Percentiles rank a stretch among this genome's conserved stretches.
These are phyloP conservation scores for Chloropsis cyanopogon DNA, from an alignment of 2,113 vertebrate species.

Conservation along the genomic window DNA sequence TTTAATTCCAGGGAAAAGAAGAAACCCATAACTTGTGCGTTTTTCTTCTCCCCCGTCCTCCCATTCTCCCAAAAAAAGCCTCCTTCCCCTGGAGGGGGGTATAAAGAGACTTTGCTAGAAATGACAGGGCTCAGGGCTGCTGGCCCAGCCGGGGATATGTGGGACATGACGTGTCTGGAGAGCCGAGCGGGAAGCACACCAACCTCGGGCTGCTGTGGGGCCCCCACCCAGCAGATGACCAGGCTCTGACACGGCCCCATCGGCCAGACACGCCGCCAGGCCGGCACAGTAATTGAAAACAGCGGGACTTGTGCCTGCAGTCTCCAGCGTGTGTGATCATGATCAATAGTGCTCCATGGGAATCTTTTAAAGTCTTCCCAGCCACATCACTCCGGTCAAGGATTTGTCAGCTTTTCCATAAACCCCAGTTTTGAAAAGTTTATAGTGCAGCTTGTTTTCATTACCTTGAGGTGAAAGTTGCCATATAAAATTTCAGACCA, in stretches of 20 bases:
- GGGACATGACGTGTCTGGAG: rapidly evolving
- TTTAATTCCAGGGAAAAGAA: neutral
- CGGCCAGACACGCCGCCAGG: constrained; percentile 64
- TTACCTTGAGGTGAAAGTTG: constrained; percentile 52
- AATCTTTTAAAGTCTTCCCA: constrained; percentile 26
- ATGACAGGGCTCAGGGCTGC: neutral
- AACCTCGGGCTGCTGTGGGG: neutral
- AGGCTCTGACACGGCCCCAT: constrained; percentile 67
- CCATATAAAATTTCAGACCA: constrained; percentile 46
- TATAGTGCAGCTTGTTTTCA: constrained; percentile 55
- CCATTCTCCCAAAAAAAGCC: neutral
- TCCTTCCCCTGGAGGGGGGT: neutral
- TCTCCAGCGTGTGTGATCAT: neutral
- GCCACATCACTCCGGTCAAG: constrained; percentile 4
- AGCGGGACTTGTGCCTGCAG: constrained; percentile 47
- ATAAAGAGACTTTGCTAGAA: neutral
- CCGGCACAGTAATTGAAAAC: constrained; percentile 82
- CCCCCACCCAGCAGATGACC: constrained; percentile 42
- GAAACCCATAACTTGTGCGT: neutral
- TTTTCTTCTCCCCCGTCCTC: neutral
- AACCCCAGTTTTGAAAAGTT: constrained; percentile 39
- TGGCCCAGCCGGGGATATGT: rapidly evolving
- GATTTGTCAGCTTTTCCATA: constrained; percentile 59
- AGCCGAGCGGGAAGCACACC: neutral
- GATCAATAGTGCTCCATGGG: constrained; percentile 7